phyloP scores from a whole-genome alignment of 2,113 vertebrate species.

The Daubentonia madagascariensis region DNA sequence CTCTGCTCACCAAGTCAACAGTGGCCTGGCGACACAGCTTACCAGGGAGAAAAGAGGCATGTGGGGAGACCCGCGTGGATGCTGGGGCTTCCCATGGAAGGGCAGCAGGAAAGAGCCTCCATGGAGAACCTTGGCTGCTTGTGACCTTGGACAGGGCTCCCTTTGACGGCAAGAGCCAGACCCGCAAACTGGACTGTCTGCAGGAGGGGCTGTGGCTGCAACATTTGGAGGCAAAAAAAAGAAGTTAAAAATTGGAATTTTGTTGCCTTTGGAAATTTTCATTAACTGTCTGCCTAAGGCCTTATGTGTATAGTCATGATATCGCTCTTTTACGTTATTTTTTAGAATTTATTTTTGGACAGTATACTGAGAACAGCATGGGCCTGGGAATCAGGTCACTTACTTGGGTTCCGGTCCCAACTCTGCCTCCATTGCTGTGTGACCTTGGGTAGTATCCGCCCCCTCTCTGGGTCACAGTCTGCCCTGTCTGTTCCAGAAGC shows the following conservation, averaged over 20 bases:
- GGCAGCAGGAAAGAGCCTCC: neutral
- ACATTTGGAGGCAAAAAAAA: neutral
- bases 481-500: neutral
- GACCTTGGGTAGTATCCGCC: neutral
- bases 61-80: neutral
- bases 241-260: neutral
- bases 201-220: neutral
- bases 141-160: neutral
- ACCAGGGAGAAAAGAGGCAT: neutral
- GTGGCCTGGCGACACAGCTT: neutral
- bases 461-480: neutral
- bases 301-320: neutral
- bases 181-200: neutral
- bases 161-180: neutral
- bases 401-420: neutral
- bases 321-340: neutral
- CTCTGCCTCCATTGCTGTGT: neutral
- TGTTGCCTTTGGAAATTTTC: neutral
- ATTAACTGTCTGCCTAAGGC: neutral
- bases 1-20: no score
- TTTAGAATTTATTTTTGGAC: neutral
- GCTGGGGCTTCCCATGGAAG: neutral
- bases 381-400: neutral
- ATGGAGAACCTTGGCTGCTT: neutral
- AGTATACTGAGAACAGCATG: neutral